A percentile compares a stretch with the other conserved stretches of the same genome.
Conservation (phyloP, 2,888 invertebrate species). For the Aleiodes leptofemur region DNA sequence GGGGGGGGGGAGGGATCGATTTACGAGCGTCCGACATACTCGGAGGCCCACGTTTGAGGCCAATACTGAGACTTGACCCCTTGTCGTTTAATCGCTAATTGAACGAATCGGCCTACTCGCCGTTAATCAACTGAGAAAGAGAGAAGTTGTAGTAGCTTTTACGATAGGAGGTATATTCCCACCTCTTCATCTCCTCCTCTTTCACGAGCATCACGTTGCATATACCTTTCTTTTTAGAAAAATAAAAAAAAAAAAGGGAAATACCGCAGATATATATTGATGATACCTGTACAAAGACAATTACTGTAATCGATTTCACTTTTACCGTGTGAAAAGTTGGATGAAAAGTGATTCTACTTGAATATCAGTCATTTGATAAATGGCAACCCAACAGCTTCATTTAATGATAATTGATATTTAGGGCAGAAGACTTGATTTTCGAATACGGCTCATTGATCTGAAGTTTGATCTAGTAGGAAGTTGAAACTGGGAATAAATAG, state of each 20-base stretch:
- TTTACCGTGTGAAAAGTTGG: conserved; percentile 41
- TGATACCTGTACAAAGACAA: conserved; percentile 40
- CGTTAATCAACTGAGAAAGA: conserved; percentile 54
- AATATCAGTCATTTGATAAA: too few relatives aligned
- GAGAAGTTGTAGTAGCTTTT: conserved; percentile 41
- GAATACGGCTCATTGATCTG: too few relatives aligned
- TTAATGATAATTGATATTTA: too few relatives aligned
- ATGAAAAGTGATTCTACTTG: background rate
- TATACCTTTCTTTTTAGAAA: conserved; percentile 15
- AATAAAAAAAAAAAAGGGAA: background rate
- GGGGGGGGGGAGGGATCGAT: conserved; percentile 35
- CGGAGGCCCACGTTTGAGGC: conserved; percentile 37
- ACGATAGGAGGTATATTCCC: conserved; percentile 37
- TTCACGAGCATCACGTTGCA: conserved; percentile 40
- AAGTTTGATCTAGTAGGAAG: too few relatives aligned
- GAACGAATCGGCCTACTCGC: conserved; percentile 55
- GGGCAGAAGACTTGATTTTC: too few relatives aligned
- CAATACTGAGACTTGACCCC: conserved; percentile 51
- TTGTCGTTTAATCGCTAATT: conserved; percentile 64
- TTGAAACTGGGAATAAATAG: too few relatives aligned
- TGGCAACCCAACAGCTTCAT: too few relatives aligned
- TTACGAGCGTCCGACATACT: conserved; percentile 52
- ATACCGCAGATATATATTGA: conserved; percentile 36
- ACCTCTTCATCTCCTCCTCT: conserved; percentile 43
- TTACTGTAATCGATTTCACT: conserved; percentile 58